These are phyloP conservation scores for Strigamia transsilvanica DNA, from an alignment of 2,888 invertebrate species.

Conservation along the genomic window DNA sequence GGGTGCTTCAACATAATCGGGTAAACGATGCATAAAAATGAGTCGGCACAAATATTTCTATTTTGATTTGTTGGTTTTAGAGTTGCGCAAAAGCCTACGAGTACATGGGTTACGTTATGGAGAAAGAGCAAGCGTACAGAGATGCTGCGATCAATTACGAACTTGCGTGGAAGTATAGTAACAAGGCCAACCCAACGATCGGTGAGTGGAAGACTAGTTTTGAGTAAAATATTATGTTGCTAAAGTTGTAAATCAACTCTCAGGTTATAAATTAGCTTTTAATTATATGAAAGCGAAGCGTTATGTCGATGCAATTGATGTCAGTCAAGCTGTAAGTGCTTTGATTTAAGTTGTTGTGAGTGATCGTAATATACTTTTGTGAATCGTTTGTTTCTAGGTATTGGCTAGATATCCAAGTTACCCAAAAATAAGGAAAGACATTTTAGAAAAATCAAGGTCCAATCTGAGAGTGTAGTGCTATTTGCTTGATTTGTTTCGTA, in stretches of 20 bases:
- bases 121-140: constrained; percentile 90
- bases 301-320: constrained; percentile 90
- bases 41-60: constrained; percentile 56
- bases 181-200: constrained; percentile 81
- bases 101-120: constrained; percentile 82
- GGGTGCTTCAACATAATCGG: constrained; percentile 80
- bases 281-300: constrained; percentile 87
- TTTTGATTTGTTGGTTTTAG: constrained; percentile 62
- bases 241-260: constrained; percentile 57
- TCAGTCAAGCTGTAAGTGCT: constrained; percentile 73
- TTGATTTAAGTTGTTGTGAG: background rate
- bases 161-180: constrained; percentile 85
- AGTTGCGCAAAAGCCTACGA: constrained; percentile 92
- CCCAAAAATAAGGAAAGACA: constrained; percentile 89
- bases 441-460: constrained; percentile 79
- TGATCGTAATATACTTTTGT: background rate
- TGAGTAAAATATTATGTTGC: background rate
- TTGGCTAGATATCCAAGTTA: constrained; percentile 84
- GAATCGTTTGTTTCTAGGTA: constrained; percentile 68
- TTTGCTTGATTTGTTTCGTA: background rate
- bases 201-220: constrained; percentile 65
- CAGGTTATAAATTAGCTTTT: constrained; percentile 88
- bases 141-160: constrained; percentile 85
- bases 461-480: constrained; percentile 63
- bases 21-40: constrained; percentile 59